phyloP scores from a whole-genome alignment of 2,797 vertebrate genomes.

The Hemitrygon akajei region DNA sequence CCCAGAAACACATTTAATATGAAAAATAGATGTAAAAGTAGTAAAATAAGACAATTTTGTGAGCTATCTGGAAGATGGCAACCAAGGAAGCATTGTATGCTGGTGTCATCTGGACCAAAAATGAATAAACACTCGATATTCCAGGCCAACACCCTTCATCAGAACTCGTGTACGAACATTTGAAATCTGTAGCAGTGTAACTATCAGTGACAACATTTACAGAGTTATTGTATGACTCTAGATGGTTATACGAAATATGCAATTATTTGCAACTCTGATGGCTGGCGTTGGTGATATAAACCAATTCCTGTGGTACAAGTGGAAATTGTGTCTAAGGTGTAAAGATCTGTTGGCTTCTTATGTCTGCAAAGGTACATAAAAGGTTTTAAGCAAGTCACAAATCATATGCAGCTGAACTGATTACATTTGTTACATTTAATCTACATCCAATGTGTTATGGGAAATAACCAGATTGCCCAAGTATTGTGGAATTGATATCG shows the following conservation, averaged over 20 bases:
- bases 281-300: not conserved
- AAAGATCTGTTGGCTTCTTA: not conserved
- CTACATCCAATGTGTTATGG: not conserved
- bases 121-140: too few relatives aligned
- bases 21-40: too few relatives aligned
- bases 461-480: not conserved
- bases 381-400: not conserved
- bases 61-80: too few relatives aligned
- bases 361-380: not conserved
- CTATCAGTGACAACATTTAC: not conserved
- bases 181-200: not conserved
- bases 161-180: too few relatives aligned
- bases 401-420: not conserved
- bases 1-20: too few relatives aligned
- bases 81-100: too few relatives aligned
- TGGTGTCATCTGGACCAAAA: too few relatives aligned
- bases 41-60: too few relatives aligned
- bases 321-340: not conserved
- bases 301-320: not conserved
- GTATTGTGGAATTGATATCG: not conserved
- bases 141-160: too few relatives aligned
- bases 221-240: not conserved
- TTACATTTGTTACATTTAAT: not conserved
- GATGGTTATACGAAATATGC: not conserved
- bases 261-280: not conserved